Evolutionary conservation across 2,888 invertebrate genomes (phyloP).

Genomic region (Andrena hattorfiana): DNA sequence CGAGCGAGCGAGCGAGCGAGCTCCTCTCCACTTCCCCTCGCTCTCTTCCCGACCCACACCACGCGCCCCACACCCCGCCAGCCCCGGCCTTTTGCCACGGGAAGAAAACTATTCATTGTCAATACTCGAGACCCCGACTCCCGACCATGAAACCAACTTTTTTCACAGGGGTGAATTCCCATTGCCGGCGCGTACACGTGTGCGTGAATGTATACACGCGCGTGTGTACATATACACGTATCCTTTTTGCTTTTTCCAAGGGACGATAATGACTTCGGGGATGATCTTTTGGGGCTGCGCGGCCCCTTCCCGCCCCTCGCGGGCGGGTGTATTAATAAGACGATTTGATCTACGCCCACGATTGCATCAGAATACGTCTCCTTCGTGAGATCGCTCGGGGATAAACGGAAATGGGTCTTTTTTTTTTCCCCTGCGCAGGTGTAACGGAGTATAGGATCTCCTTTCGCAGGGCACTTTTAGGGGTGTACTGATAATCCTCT

Average conservation of each 20-base stretch:
- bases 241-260: conserved; percentile 48
- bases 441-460: not conserved
- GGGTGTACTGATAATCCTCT: not conserved
- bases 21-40: not conserved
- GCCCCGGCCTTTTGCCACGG: conserved; percentile 64
- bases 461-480: not conserved
- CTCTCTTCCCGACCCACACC: conserved; percentile 12
- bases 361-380: conserved; percentile 26
- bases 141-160: conserved; percentile 70
- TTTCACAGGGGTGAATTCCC: conserved; percentile 68
- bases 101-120: conserved; percentile 76
- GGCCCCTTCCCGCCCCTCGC: not conserved
- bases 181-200: conserved; percentile 37
- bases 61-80: conserved; percentile 26
- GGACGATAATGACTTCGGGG: conserved; percentile 63
- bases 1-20: too few species aligned
- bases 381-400: not conserved
- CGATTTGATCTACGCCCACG: conserved; percentile 50
- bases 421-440: not conserved
- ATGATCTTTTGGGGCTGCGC: conserved; percentile 61
- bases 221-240: conserved; percentile 23
- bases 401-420: conserved; percentile 31
- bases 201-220: conserved; percentile 4
- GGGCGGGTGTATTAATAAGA: conserved; percentile 56
- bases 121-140: conserved; percentile 70